Evolutionary conservation across 2,113 vertebrate species (phyloP).

Genomic region (Nyctereutes procyonoides): DNA sequence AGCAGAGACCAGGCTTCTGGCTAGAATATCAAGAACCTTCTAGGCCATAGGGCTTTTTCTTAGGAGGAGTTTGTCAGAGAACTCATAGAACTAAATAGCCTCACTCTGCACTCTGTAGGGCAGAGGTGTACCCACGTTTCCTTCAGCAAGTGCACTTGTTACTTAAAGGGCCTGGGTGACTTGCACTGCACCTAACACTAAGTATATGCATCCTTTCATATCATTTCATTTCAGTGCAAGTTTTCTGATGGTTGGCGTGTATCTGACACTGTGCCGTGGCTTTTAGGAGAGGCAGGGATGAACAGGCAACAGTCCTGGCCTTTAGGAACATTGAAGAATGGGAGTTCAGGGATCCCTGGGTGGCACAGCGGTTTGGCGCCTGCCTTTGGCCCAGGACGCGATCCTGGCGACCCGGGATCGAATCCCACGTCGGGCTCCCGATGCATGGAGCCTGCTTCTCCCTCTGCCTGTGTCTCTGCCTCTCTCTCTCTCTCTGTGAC

Average conservation of each 20-base stretch:
- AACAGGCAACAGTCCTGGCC: not conserved
- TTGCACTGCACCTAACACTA: not conserved
- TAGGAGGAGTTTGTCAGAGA: not conserved
- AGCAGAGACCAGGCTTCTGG: not conserved
- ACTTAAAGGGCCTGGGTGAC: not conserved
- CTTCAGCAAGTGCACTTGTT: not conserved
- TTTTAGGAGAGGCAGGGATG: not conserved
- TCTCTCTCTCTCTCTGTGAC: too few relatives aligned
- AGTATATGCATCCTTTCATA: not conserved
- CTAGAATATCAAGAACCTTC: constrained; percentile 16
- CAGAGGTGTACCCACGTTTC: not conserved
- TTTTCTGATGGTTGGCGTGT: not conserved
- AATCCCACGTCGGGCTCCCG: too few relatives aligned
- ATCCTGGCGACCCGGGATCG: too few relatives aligned
- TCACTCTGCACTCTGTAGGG: not conserved
- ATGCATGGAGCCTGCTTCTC: too few relatives aligned
- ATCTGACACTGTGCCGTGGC: not conserved
- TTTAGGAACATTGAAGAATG: not conserved
- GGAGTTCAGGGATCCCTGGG: too few relatives aligned
- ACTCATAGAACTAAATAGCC: not conserved
- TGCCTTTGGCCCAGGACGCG: too few relatives aligned
- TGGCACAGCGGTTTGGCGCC: too few relatives aligned
- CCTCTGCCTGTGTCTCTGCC: too few relatives aligned
- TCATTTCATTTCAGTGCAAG: not conserved
- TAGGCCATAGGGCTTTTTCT: not conserved